These are phyloP conservation scores for Papilio xuthus DNA, from an alignment of 1,140 invertebrate species.

Conservation along the genomic window DNA sequence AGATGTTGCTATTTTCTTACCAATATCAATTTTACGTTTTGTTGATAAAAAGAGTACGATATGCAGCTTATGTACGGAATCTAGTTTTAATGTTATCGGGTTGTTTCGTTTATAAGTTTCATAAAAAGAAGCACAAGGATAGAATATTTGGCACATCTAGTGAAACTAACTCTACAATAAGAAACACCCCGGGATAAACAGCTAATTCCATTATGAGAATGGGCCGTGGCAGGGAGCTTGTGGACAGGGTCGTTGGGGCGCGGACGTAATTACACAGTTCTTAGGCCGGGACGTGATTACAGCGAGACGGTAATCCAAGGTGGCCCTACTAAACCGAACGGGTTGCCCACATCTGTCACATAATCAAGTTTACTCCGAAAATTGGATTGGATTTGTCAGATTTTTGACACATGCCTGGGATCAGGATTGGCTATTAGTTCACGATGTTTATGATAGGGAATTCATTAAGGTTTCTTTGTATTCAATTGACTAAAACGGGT, in stretches of 20 bases:
- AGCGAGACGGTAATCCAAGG: conserved; percentile 32
- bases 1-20: too few species aligned
- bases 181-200: conserved; percentile 57
- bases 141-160: conserved; percentile 38
- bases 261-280: conserved; percentile 36
- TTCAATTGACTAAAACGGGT: not conserved
- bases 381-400: not conserved
- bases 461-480: too few species aligned
- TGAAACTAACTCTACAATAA: conserved; percentile 41
- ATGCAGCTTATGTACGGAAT: too few species aligned
- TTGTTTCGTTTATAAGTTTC: too few species aligned
- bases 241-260: conserved; percentile 36
- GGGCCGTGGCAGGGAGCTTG: conserved; percentile 42
- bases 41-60: too few species aligned
- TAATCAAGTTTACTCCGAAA: conserved; percentile 19
- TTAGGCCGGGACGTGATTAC: conserved; percentile 29
- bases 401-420: not conserved
- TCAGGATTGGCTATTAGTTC: too few species aligned
- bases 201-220: conserved; percentile 67
- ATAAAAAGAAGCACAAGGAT: not conserved
- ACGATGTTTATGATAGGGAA: too few species aligned
- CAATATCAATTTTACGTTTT: too few species aligned
- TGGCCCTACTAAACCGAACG: conserved; percentile 1
- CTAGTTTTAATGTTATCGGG: too few species aligned
- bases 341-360: conserved; percentile 36